Base-by-base conservation (phyloP, 2,113 vertebrate genomes). In the Chaetops frenatus region DNA sequence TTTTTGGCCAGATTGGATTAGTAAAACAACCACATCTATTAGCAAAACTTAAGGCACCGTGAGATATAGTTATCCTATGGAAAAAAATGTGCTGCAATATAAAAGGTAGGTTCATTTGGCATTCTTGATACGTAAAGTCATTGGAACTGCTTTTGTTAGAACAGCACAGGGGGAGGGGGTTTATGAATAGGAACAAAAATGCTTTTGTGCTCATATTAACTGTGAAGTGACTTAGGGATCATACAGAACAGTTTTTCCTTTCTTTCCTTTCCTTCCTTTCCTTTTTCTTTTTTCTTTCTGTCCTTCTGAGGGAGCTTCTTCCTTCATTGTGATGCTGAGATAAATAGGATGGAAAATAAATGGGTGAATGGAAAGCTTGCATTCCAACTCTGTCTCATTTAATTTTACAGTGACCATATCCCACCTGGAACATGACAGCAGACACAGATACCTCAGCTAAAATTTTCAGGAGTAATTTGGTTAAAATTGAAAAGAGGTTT, bases 1-100 rank as follows among this genome's bases (percentile, higher is more conserved):
- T 88, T 96, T 95, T 76, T 60, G 69, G 44, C 51, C 72, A 74
- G 65, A 74, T 56, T 87, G 87, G 38, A 91, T 93, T 92, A 91
- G 67, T 72, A 62, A 90, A 92, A 81, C 73, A 92, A 76, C 31
- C 58, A 42, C 65, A 89, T 33, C 66, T 81, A 85, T 92, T 95
- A 93, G 56, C 15, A 76, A 94, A 93, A 81, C 28, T 57, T 42
- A 83, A 84, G 51, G 50, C 47, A 81, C 31, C 48, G 64, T 81
- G 72, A 86, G 36, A 83, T 81, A 38, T 15, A 76, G 51, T 61
- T 83, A 81, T 48, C 65, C 36, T 15, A 18, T 31, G 36, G 50
- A 86, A 94, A 92, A 91, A 48, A 77, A 62, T 33, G 53, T 76
- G 51, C 67, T 92, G 76, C 38, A 25, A 8, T 88, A 81, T 42